A percentile compares a stretch with the other conserved stretches of the same genome.
Evolutionary conservation across 2,797 vertebrate species (phyloP).

Genomic region (Anabas testudineus): DNA sequence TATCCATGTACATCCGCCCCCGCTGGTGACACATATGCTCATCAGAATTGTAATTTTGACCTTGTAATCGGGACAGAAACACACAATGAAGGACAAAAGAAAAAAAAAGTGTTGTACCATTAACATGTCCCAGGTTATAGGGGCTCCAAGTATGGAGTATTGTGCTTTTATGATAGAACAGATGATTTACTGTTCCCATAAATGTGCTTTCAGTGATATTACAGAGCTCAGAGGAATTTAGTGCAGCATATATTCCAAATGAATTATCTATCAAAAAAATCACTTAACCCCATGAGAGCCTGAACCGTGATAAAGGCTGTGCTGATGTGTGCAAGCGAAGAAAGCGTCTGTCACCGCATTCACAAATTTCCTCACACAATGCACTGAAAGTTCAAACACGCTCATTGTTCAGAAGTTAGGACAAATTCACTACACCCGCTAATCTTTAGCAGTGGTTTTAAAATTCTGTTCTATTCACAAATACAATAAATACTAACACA

Average conservation of each 20-base stretch:
- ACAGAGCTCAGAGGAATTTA: conserved; percentile 52
- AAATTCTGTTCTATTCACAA: background rate
- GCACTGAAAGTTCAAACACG: background rate
- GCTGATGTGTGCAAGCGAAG: conserved; percentile 25
- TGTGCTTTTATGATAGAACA: conserved; percentile 47
- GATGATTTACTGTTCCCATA: conserved; percentile 60
- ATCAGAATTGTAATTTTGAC: conserved; percentile 29
- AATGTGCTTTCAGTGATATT: conserved; percentile 63
- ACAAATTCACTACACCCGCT: conserved; percentile 1
- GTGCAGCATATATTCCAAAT: conserved; percentile 43
- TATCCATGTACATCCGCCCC: background rate
- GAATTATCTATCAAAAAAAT: conserved; percentile 61
- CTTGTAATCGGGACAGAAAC: conserved; percentile 42
- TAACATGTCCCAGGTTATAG: conserved; percentile 17
- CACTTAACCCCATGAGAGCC: conserved; percentile 41
- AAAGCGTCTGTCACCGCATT: conserved; percentile 32
- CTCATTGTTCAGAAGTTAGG: background rate
- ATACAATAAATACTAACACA: conserved; percentile 21
- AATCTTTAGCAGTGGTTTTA: conserved; percentile 13
- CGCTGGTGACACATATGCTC: too few relatives aligned
- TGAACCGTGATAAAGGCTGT: conserved; percentile 39
- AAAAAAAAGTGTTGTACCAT: conserved; percentile 25
- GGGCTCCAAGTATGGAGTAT: conserved; percentile 36
- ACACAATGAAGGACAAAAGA: conserved; percentile 39
- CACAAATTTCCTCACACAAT: background rate